phyloP scores from a whole-genome alignment of 2,113 vertebrate species.

The Otolemur garnettii region DNA sequence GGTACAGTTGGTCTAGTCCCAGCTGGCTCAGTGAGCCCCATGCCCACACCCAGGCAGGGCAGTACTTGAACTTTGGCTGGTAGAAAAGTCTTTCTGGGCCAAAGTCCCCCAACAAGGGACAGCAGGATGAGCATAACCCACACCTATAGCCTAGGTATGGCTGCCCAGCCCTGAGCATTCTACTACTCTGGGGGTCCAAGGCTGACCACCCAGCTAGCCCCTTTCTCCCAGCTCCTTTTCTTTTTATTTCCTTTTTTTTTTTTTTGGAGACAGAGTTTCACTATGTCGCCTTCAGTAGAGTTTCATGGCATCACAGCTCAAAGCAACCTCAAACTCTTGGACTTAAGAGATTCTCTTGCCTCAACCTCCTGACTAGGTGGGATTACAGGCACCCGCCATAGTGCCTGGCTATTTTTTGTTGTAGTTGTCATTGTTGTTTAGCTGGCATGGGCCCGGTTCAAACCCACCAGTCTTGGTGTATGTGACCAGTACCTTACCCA shows the following conservation, averaged over 20 bases:
- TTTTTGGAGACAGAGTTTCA: too few species aligned
- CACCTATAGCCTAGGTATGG: constrained; percentile 4
- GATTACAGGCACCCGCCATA: too few species aligned
- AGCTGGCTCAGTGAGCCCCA: neutral
- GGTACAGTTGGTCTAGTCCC: neutral
- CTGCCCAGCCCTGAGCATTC: neutral
- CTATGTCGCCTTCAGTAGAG: too few species aligned
- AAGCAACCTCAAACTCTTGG: too few species aligned
- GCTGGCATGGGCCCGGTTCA: too few species aligned
- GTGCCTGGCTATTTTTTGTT: too few species aligned
- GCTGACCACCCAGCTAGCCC: neutral
- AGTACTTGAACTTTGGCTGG: constrained; percentile 77
- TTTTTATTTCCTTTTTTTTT: neutral
- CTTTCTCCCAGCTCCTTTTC: neutral
- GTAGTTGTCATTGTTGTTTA: too few species aligned
- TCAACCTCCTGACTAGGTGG: too few species aligned
- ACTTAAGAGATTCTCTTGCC: too few species aligned
- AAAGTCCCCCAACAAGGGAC: constrained; percentile 69
- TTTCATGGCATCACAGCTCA: too few species aligned
- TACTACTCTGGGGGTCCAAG: neutral
- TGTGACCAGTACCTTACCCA: too few species aligned
- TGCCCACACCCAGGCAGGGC: neutral
- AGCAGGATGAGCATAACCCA: constrained; percentile 36
- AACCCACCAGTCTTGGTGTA: too few species aligned
- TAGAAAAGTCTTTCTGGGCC: constrained; percentile 59